Base-by-base conservation (phyloP, 30 jellyfish, hydroid and myxozoan genomes). In the Calvadosia cruxmelitensis region DNA sequence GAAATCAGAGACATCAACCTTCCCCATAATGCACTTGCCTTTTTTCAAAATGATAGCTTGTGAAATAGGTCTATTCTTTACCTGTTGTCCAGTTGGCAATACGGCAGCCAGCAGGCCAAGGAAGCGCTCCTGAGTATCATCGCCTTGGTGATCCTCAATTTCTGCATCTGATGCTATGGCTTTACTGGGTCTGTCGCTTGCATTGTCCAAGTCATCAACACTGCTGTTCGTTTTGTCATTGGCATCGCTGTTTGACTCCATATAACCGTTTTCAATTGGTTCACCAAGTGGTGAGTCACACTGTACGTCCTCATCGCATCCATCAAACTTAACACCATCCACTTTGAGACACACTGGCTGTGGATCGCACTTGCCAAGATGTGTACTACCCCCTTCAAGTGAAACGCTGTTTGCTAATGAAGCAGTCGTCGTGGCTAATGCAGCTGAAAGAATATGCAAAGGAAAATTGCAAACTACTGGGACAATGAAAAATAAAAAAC, bases 91-190 rank as follows among this genome's bases (percentile, higher is more conserved):
- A 3, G 78, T 69, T 0, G 96, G 96, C 70, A 86, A 53, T 16
- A 86, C 65, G 1, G 96, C 94, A 0, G 86, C 96, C 13, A 86
- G 53, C 68, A 79, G 71, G 20, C 93, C 86, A 20, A 86, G 84
- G 2, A 86, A 51, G 63, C 77, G 73, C 31, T 76, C 94, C 27
- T 71, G 85, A 0, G 92, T 82, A 24, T 57, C 77, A 63, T 63
- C 57, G 20, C 57, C 20, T 42, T 20, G 10, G 20, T 42, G 15
- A 20, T 42, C 57, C 20, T 42, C 15, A 5, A 20, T 5, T 42
- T 5, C 10, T 20, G 20, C 15, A 10, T 5, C 57, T 5, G 57
- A 42, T 42, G 57, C 10, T 42, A 5, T 42, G 15, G 20, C 10
- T 42, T 42, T 42, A 42, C 57, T 42, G n/a, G n/a, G n/a, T n/a